Conservation (phyloP, 2,888 invertebrate species). For the Melipona bicolor region DNA sequence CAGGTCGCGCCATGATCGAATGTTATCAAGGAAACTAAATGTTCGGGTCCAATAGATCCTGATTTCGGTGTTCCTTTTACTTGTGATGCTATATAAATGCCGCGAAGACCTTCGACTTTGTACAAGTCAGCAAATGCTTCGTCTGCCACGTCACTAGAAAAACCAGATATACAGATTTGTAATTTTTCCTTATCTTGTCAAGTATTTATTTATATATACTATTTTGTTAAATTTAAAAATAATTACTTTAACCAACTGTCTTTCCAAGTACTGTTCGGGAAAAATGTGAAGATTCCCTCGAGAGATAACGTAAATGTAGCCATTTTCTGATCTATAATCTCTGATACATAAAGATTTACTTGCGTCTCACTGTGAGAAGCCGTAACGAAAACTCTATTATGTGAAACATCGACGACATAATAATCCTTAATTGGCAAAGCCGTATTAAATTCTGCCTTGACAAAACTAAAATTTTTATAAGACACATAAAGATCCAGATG, state of each 20-base stretch:
- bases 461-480: constrained; percentile 89
- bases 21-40: constrained; percentile 92
- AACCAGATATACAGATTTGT: not conserved
- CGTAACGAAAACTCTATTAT: constrained; percentile 92
- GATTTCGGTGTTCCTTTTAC: constrained; percentile 86
- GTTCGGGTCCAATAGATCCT: constrained; percentile 88
- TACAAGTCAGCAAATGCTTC: constrained; percentile 95
- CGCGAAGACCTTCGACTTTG: constrained; percentile 93
- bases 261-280: constrained; percentile 92
- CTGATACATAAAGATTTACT: constrained; percentile 93
- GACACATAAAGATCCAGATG: constrained; percentile 86
- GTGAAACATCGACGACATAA: constrained; percentile 93
- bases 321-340: constrained; percentile 87
- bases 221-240: not conserved
- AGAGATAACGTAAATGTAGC: constrained; percentile 91
- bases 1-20: constrained; percentile 95
- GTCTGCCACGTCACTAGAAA: constrained; percentile 89
- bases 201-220: not conserved
- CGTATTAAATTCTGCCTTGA: constrained; percentile 91
- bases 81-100: constrained; percentile 95
- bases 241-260: constrained; percentile 93
- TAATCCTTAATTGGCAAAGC: constrained; percentile 88
- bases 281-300: constrained; percentile 92
- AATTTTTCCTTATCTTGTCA: not conserved
- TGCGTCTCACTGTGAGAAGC: constrained; percentile 90